A percentile compares a stretch with the other conserved stretches of the same genome.
Evolutionary conservation across 2,888 invertebrate genomes (phyloP).

Genomic region (Habroteleia sp.): DNA sequence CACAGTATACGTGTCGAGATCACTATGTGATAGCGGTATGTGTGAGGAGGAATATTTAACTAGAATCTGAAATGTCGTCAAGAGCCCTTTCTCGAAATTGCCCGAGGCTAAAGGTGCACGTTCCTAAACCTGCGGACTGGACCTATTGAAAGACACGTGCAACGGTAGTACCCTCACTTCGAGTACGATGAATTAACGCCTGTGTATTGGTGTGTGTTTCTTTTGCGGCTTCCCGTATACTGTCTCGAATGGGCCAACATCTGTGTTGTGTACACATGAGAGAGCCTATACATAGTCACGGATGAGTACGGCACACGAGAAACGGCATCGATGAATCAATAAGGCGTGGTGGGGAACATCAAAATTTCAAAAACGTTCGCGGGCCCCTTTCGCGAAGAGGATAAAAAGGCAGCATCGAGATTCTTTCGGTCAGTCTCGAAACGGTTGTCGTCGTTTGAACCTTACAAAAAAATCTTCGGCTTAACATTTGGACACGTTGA

Average conservation of each 20-base stretch:
- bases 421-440: constrained; percentile 81
- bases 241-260: constrained; percentile 63
- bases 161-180: constrained; percentile 63
- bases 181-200: constrained; percentile 57
- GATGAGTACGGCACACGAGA: constrained; percentile 64
- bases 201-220: constrained; percentile 57
- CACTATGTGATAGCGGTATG: constrained; percentile 50
- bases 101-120: constrained; percentile 58
- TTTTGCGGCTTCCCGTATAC: constrained; percentile 57
- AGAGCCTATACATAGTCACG: constrained; percentile 62
- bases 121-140: constrained; percentile 63
- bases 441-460: constrained; percentile 79
- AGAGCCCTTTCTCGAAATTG: constrained; percentile 60
- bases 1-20: constrained; percentile 54
- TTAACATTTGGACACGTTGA: constrained; percentile 46
- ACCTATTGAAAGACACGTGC: constrained; percentile 57
- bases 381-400: constrained; percentile 81
- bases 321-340: constrained; percentile 70
- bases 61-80: constrained; percentile 57
- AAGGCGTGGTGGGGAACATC: constrained; percentile 79
- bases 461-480: constrained; percentile 66
- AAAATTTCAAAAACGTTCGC: constrained; percentile 82
- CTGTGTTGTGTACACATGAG: constrained; percentile 66
- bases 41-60: constrained; percentile 50
- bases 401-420: constrained; percentile 81